Conservation (phyloP, 2,888 invertebrate genomes). For the Diadromus collaris region DNA sequence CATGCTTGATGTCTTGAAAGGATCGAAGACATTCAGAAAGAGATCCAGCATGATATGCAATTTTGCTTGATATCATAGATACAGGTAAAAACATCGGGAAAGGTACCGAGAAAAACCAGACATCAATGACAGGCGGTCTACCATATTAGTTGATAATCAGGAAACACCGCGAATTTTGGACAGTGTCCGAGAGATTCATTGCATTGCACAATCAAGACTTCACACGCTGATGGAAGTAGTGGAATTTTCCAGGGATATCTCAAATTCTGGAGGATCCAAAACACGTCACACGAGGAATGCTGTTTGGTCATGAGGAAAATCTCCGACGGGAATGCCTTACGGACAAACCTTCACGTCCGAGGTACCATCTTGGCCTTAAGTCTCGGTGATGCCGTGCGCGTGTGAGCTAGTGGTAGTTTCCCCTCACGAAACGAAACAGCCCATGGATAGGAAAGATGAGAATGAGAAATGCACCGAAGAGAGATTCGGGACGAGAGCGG, state of each 20-base stretch:
- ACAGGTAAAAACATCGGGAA: too few relatives aligned
- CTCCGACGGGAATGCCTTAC: conserved; percentile 13
- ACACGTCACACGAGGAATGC: conserved; percentile 30
- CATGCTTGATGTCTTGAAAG: too few relatives aligned
- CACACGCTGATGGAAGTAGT: neutral
- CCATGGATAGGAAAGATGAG: conserved; percentile 25
- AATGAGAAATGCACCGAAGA: conserved; percentile 26
- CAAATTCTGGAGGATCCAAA: conserved; percentile 41
- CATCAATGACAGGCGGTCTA: too few relatives aligned
- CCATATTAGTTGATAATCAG: too few relatives aligned
- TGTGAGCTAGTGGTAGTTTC: conserved; percentile 3
- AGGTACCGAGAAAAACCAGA: too few relatives aligned
- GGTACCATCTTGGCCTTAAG: conserved; percentile 20
- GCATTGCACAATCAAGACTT: neutral
- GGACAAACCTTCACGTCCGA: conserved; percentile 27
- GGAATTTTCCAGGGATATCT: conserved; percentile 11
- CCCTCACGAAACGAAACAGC: conserved; percentile 31
- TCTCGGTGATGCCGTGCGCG: conserved; percentile 13
- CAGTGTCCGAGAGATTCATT: neutral
- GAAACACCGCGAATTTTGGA: too few relatives aligned
- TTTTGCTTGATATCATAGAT: too few relatives aligned
- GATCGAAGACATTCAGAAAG: too few relatives aligned
- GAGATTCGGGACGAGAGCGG: conserved; percentile 22
- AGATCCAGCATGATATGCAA: too few relatives aligned
- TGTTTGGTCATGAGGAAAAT: conserved; percentile 35